phyloP scores from a whole-genome alignment of 2,113 vertebrate genomes.

The Scomber colias region DNA sequence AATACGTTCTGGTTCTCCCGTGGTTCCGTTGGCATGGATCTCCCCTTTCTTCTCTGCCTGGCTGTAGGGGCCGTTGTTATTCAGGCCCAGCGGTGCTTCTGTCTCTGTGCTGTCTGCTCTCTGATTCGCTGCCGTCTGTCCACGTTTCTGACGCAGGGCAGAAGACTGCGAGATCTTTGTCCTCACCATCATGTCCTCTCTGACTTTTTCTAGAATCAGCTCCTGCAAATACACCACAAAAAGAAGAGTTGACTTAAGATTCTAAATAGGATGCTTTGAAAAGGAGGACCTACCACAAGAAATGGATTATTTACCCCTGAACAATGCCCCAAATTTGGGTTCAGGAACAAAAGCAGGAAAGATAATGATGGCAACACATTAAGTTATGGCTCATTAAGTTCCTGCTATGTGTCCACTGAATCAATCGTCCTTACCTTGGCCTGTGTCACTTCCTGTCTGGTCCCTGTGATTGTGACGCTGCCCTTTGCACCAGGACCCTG shows the following conservation, averaged over 20 bases:
- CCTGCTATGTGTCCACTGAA: not conserved
- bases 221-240: conserved; percentile 76
- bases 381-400: too few species aligned
- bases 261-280: not conserved
- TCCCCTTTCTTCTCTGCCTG: conserved; percentile 53
- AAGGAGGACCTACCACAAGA: not conserved
- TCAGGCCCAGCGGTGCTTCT: conserved; percentile 30
- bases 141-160: conserved; percentile 82
- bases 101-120: conserved; percentile 32
- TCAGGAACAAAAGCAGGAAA: too few species aligned
- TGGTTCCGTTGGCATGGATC: not conserved
- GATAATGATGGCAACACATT: too few species aligned
- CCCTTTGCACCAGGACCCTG: conserved; percentile 63
- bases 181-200: conserved; percentile 85
- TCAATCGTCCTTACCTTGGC: conserved; percentile 86
- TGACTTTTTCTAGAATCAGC: conserved; percentile 89
- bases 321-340: too few species aligned
- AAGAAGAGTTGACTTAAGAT: not conserved
- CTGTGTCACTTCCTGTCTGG: conserved; percentile 83
- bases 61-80: conserved; percentile 51
- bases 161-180: conserved; percentile 85
- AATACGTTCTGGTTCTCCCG: not conserved
- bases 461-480: conserved; percentile 87
- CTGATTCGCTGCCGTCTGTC: conserved; percentile 27
- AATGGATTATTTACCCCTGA: too few species aligned